Base-by-base conservation (phyloP, 2,113 vertebrate species). In the Panurus biarmicus region DNA sequence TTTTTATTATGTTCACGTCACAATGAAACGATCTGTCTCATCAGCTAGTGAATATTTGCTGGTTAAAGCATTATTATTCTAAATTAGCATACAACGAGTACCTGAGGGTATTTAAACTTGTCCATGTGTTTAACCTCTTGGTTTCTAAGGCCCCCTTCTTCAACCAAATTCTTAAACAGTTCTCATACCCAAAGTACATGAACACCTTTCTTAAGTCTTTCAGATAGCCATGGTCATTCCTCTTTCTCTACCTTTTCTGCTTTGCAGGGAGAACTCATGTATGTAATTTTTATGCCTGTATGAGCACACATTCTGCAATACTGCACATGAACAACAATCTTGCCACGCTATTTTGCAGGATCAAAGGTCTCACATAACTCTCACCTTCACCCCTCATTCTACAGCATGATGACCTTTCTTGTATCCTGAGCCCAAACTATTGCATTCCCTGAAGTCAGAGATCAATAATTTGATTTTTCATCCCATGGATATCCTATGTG, bases 1-100 rank as follows among this genome's bases (percentile, higher is more conserved):
- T 91, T 96, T 97, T 97, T 97, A 97, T 97, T 97, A 97, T 91
- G 40, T 92, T 96, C 82, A 15, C 69, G 93, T 92, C 89, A 95
- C 96, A 96, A 96, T 95, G 79, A 97, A 97, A 87, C 75, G 25
- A 94, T 90, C 94, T 97, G 93, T 94, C 31, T 73, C 92, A 93
- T 93, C 45, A 56, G 24, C 85, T 94, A 96, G 33, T 73, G 95
- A 97, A 95, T 94, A 94, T 82, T 95, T 86, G 89, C 42, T 93
- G 62, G 70, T 90, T 96, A 90, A 95, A 97, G 89, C 86, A 96
- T 75, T 95, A 95, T 95, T 94, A 93, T 96, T 96, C 96, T 95
- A 96, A 98, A 96, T 96, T 83, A 78, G n/a, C 64, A 77, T 83
- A 47, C 70, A 87, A 95, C 7, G 2, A 85, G 45, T 87, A 94